Evolutionary conservation across 2,888 invertebrate genomes (phyloP).

Genomic region (Volucella zonaria): DNA sequence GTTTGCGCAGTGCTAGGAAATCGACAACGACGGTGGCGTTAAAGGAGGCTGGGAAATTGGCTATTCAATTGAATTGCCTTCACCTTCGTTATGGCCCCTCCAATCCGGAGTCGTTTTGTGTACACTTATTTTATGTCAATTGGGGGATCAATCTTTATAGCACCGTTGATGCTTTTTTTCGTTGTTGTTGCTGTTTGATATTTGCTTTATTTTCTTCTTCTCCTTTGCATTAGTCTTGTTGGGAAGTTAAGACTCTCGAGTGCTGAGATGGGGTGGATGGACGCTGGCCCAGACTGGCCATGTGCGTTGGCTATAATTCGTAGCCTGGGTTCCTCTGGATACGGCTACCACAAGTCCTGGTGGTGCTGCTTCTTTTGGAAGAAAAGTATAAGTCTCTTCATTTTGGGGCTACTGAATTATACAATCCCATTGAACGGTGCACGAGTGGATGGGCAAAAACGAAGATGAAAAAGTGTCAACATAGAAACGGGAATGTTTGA

Average conservation of each 20-base stretch:
- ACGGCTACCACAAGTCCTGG: neutral
- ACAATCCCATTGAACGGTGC: conserved; percentile 33
- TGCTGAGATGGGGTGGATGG: conserved; percentile 20
- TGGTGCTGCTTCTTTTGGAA: conserved; percentile 5
- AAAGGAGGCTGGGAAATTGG: conserved; percentile 64
- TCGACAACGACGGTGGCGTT: conserved; percentile 1
- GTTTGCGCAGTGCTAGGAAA: neutral
- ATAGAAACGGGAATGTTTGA: conserved; percentile 32
- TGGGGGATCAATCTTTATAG: conserved; percentile 73
- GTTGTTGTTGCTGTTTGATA: conserved; percentile 20
- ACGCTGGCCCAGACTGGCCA: conserved; percentile 28
- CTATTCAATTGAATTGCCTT: conserved; percentile 71
- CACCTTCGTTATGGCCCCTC: conserved; percentile 68
- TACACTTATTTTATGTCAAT: conserved; percentile 73
- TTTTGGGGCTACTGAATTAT: conserved; percentile 42
- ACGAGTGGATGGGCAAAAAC: conserved; percentile 17
- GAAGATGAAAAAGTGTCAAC: conserved; percentile 36
- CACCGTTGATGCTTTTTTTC: conserved; percentile 63
- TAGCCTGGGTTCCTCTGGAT: conserved; percentile 22
- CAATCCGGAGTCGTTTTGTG: conserved; percentile 62
- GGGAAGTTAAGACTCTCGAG: no score
- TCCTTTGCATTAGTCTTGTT: neutral
- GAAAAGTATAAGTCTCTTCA: conserved; percentile 51
- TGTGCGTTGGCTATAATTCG: conserved; percentile 57
- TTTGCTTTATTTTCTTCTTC: conserved; percentile 27